Conservation (phyloP, 2,113 vertebrate genomes). For the Strix aluco region DNA sequence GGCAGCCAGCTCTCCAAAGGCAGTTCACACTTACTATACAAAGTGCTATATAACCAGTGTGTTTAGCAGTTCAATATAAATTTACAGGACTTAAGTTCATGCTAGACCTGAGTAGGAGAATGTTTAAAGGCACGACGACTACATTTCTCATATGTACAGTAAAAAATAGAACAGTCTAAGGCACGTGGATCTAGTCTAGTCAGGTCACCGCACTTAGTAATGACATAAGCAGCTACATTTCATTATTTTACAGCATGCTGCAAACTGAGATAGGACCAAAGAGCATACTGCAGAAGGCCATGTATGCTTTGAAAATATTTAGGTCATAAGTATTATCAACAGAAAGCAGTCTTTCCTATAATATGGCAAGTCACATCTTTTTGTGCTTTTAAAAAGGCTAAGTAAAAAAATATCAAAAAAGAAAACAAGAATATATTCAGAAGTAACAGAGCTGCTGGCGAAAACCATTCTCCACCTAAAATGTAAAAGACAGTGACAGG, state of each 20-base stretch:
- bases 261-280: neutral
- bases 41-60: neutral
- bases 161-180: neutral
- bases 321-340: neutral
- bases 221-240: neutral
- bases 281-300: neutral
- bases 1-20: neutral
- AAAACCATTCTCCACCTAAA: conserved; percentile 24
- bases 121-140: neutral
- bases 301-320: neutral
- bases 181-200: neutral
- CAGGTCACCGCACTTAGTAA: neutral
- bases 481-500: neutral
- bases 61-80: neutral
- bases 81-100: neutral
- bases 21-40: neutral
- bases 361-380: neutral
- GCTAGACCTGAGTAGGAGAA: neutral
- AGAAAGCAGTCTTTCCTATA: conserved; percentile 13
- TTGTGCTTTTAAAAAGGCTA: neutral
- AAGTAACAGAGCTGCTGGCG: neutral
- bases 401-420: neutral
- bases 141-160: neutral
- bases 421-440: neutral
- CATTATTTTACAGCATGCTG: neutral